These are phyloP conservation scores for Diabrotica undecimpunctata DNA, from an alignment of 1,140 invertebrate genomes.

Conservation along the genomic window DNA sequence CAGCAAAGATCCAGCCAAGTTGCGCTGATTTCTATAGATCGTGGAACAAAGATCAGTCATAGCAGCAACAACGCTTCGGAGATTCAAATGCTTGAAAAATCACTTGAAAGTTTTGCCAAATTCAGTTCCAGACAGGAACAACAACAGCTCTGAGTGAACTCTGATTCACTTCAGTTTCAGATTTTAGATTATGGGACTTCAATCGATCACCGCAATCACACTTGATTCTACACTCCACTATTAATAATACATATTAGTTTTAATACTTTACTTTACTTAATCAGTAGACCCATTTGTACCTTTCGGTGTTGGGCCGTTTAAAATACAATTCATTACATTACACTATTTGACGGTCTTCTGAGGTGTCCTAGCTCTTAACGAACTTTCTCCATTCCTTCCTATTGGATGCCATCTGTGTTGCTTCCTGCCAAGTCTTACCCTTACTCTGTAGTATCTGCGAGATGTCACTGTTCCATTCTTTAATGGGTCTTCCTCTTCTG, in stretches of 20 bases:
- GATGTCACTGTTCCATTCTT: too few species aligned
- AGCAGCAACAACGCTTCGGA: conserved; percentile 17
- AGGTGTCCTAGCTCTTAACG: too few species aligned
- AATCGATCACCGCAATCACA: conserved; percentile 33
- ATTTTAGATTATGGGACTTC: conserved; percentile 32
- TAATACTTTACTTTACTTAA: too few species aligned
- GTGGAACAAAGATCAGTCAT: neutral
- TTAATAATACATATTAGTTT: conserved; percentile 46
- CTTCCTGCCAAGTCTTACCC: too few species aligned
- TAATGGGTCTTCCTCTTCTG: too few species aligned
- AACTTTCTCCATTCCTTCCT: too few species aligned
- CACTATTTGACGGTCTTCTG: too few species aligned
- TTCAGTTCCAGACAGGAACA: conserved; percentile 12
- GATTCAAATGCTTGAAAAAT: conserved; percentile 38
- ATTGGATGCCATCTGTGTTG: too few species aligned
- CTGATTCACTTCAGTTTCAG: conserved; percentile 16
- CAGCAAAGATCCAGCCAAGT: conserved; percentile 18
- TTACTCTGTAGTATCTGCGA: too few species aligned
- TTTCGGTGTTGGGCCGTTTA: too few species aligned
- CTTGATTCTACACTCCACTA: conserved; percentile 40
- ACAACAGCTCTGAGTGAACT: neutral
- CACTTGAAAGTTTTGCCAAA: conserved; percentile 36
- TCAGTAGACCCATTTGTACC: too few species aligned
- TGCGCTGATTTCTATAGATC: neutral
- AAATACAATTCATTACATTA: too few species aligned